Evolutionary conservation across 2,113 vertebrate genomes (phyloP), one percentile per base, ranked within the genome.

Genomic region (Labeo rohita): DNA sequence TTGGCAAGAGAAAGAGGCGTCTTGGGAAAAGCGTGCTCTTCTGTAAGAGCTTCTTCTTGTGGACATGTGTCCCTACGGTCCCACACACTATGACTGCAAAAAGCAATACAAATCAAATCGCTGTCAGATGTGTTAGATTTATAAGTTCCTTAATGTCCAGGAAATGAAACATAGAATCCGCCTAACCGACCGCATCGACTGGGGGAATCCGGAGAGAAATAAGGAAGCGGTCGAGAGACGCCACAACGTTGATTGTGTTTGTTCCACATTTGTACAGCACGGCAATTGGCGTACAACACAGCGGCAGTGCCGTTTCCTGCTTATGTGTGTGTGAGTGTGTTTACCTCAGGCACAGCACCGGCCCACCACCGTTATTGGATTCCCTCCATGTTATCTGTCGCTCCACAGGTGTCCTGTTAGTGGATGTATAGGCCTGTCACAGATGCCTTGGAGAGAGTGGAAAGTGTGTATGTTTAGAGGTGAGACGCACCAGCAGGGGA

Each of bases 21-120:
- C 74, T 11, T 56, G 70, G 77, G 80, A 82, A 74, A 61, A 73
- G 73, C 81, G 43, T 49, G 28, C 59, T 66, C 68, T 77, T 82
- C 82, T 47, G 74, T 73, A 85, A 63, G 63, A 63, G 45, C 70
- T 80, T 79, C 79, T 83, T 50, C 2, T 59, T 52, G 70, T 74
- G 86, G 68, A 66, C 36, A 56, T 59, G 56, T 66, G 52, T 85
- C 84, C 66, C 54, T 59, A 9, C 21, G 75, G 86, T 59, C 68
- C 15, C 36, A 45, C 36, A 23, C 61, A 28, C 43, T 50, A 74
- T 56, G 61, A 79, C 63, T 84, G 52, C 23, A 73, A 82, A 87
- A 86, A 83, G 79, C 79, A 80, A 85, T 89, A 85, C 86, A 83
- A 87, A 87, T 85, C 84, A 85, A 87, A 86, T 87, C 56, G 66